phyloP scores from a whole-genome alignment of 2,113 vertebrate species.

The Menura novaehollandiae region DNA sequence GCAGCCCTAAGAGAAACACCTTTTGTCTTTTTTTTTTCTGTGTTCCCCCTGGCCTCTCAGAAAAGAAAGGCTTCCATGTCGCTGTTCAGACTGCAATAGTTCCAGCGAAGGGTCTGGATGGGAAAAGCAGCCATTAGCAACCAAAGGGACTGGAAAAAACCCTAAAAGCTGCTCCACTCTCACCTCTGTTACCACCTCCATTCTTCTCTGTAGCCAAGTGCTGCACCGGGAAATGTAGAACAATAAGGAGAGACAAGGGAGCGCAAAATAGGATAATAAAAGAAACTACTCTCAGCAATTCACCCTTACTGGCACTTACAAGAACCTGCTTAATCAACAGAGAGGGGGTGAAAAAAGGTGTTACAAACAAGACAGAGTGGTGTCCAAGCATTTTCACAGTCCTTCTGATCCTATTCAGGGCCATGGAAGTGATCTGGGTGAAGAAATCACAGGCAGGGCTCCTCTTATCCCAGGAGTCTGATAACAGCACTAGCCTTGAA shows the following conservation, averaged over 20 bases:
- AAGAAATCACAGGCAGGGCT: not conserved
- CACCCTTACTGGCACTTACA: not conserved
- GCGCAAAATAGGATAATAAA: not conserved
- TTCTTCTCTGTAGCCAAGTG: not conserved
- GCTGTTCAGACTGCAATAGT: not conserved
- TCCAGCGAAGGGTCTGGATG: not conserved
- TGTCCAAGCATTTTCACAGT: not conserved
- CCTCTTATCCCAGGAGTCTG: not conserved
- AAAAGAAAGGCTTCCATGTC: not conserved
- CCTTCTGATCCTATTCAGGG: not conserved
- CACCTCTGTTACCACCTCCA: not conserved
- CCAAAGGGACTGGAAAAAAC: not conserved
- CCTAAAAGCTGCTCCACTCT: not conserved
- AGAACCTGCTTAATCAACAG: not conserved
- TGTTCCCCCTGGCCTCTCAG: not conserved
- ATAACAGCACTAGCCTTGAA: not conserved
- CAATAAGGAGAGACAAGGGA: conserved; percentile 11
- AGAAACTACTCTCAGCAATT: not conserved
- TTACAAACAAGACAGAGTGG: not conserved
- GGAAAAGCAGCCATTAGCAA: not conserved
- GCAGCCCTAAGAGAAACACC: not conserved
- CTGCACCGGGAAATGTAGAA: not conserved
- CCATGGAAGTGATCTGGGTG: not conserved
- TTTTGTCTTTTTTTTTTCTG: not conserved
- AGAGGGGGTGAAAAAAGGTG: too few relatives aligned